Percentiles rank a stretch among this genome's conserved stretches.
Evolutionary conservation across 2,888 invertebrate genomes (phyloP).

Genomic region (Criorhina ranunculi): DNA sequence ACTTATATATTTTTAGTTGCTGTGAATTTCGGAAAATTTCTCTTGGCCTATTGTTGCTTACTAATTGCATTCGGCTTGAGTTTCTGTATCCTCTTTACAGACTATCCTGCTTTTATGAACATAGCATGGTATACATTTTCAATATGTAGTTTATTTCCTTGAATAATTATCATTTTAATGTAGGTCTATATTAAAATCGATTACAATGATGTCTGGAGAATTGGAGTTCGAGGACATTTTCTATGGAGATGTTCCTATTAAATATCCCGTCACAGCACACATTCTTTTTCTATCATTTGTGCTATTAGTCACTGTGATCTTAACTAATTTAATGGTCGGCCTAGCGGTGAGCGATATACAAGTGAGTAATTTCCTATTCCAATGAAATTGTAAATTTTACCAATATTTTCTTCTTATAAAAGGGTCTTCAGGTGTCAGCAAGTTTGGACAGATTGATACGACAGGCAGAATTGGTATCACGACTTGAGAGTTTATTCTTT

Average conservation of each 20-base stretch:
- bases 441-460: constrained; percentile 92
- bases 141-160: background rate
- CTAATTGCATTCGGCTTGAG: constrained; percentile 92
- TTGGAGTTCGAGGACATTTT: constrained; percentile 94
- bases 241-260: constrained; percentile 86
- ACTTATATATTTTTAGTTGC: constrained; percentile 86
- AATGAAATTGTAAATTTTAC: background rate
- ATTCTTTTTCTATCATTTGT: constrained; percentile 91
- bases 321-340: constrained; percentile 93
- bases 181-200: constrained; percentile 89
- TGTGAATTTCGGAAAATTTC: constrained; percentile 92
- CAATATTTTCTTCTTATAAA: background rate
- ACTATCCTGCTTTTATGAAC: constrained; percentile 89
- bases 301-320: constrained; percentile 91
- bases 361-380: constrained; percentile 82
- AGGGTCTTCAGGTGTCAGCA: constrained; percentile 91
- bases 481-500: constrained; percentile 93
- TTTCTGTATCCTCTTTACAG: constrained; percentile 92
- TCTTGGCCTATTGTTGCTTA: constrained; percentile 92
- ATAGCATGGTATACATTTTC: constrained; percentile 83
- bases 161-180: background rate
- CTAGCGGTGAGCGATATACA: constrained; percentile 94
- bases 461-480: constrained; percentile 92
- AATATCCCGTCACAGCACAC: constrained; percentile 90
- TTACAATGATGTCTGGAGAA: constrained; percentile 96